A percentile compares a stretch with the other conserved stretches of the same genome.
Evolutionary conservation across 2,888 invertebrate genomes (phyloP).

Genomic region (Melanophora roralis): DNA sequence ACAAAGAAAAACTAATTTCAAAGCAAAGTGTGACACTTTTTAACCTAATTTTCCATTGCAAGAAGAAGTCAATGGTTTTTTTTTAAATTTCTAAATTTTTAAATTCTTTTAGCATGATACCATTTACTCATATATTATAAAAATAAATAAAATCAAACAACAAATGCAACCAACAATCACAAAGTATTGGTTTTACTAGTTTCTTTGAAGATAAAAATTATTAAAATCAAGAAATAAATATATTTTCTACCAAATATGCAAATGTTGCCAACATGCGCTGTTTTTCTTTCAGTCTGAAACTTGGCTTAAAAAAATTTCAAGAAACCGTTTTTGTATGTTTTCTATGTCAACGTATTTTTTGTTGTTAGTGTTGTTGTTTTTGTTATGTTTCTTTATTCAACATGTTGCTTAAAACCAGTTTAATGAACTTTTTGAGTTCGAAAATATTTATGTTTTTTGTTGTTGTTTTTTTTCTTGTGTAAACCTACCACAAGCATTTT

Average conservation of each 20-base stretch:
- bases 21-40: neutral
- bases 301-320: neutral
- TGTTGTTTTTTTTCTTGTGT: neutral
- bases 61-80: too few species aligned
- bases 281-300: neutral
- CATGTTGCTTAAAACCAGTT: conserved; percentile 71
- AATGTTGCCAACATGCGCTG: conserved; percentile 39
- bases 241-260: conserved; percentile 43
- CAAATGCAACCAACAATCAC: neutral
- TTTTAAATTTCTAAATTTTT: neutral
- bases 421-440: conserved; percentile 68
- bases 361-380: neutral
- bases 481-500: neutral
- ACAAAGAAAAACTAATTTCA: neutral
- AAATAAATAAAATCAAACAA: neutral
- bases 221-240: conserved; percentile 9
- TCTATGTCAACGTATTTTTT: conserved; percentile 1
- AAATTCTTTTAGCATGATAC: conserved; percentile 54
- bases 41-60: neutral
- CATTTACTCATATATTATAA: conserved; percentile 29
- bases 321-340: conserved; percentile 8
- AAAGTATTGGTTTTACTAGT: conserved; percentile 31
- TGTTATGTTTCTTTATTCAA: neutral
- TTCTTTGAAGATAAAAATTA: conserved; percentile 28
- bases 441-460: conserved; percentile 20